A percentile compares a stretch with the other conserved stretches of the same genome.
These are phyloP conservation scores for Ceratina japonica DNA, from an alignment of 1,140 invertebrate genomes.

Conservation along the genomic window DNA sequence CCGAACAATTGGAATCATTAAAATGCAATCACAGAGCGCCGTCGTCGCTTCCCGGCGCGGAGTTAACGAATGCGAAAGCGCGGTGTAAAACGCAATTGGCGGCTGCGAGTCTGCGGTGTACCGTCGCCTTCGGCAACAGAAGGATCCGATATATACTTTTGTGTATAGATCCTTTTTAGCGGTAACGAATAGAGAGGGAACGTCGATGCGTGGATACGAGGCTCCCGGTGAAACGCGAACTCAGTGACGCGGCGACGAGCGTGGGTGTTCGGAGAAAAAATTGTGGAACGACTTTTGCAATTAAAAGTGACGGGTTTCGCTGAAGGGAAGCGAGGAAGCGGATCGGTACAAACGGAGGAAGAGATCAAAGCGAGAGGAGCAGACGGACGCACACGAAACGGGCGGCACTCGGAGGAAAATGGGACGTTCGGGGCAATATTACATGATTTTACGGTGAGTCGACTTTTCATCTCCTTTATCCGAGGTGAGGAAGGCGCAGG, in stretches of 20 bases:
- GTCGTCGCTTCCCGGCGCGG: neutral
- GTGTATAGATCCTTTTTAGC: too few species aligned
- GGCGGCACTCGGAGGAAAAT: conserved; percentile 38
- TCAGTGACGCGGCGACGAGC: neutral
- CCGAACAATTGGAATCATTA: neutral
- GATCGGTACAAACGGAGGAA: neutral
- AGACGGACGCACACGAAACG: neutral
- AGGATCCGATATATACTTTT: neutral
- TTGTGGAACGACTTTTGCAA: neutral
- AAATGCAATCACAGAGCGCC: neutral
- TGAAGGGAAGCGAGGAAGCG: too few species aligned
- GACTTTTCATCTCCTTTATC: neutral
- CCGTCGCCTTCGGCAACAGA: neutral
- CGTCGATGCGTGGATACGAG: neutral
- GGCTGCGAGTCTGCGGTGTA: neutral
- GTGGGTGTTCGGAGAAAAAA: neutral
- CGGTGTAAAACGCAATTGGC: neutral
- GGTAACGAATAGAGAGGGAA: neutral
- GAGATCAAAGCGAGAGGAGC: too few species aligned
- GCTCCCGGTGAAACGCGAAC: too few species aligned
- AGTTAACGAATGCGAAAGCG: neutral
- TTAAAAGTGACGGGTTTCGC: conserved; percentile 4
- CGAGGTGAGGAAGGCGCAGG: neutral
- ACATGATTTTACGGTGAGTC: conserved; percentile 56
- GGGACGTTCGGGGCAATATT: conserved; percentile 34